Evolutionary conservation across 2,888 invertebrate species (phyloP).

Genomic region (Tetheella fluctuosa): DNA sequence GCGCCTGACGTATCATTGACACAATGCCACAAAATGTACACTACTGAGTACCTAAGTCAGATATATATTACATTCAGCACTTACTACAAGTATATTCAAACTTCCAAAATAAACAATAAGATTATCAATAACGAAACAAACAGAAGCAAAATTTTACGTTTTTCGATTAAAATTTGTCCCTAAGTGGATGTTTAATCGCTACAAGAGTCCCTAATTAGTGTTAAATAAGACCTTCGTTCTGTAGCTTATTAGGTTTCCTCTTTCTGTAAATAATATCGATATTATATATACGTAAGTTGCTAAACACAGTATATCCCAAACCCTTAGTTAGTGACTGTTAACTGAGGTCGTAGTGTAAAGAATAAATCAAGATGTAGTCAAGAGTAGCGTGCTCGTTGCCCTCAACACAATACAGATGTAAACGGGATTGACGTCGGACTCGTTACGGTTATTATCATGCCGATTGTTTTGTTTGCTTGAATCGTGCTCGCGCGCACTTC

Average conservation of each 20-base stretch:
- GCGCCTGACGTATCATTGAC: slow-evolving; percentile 61
- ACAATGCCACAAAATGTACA: slow-evolving; percentile 52
- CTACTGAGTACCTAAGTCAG: slow-evolving; percentile 38
- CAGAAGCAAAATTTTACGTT: background rate
- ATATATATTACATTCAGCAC: slow-evolving; percentile 30
- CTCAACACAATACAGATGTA: slow-evolving; percentile 65
- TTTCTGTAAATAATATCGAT: background rate
- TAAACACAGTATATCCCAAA: background rate
- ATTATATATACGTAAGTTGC: background rate
- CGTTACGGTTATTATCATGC: slow-evolving; percentile 72
- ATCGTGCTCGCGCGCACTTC: slow-evolving; percentile 60
- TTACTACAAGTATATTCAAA: background rate
- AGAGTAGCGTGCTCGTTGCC: slow-evolving; percentile 53
- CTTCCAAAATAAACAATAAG: background rate
- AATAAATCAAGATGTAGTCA: too few relatives aligned
- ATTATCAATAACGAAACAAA: too few relatives aligned
- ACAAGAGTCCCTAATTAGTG: background rate
- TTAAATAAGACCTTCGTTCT: background rate
- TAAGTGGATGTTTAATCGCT: background rate
- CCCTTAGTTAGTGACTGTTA: slow-evolving; percentile 20
- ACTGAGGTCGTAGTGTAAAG: slow-evolving; percentile 49
- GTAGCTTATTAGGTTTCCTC: too few relatives aligned
- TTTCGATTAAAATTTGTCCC: background rate
- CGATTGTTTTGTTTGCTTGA: slow-evolving; percentile 66
- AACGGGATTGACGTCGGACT: slow-evolving; percentile 63